Percentiles rank a stretch among this genome's conserved stretches.
Evolutionary conservation across 2,888 invertebrate species (phyloP).

Genomic region (Agapostemon virescens): DNA sequence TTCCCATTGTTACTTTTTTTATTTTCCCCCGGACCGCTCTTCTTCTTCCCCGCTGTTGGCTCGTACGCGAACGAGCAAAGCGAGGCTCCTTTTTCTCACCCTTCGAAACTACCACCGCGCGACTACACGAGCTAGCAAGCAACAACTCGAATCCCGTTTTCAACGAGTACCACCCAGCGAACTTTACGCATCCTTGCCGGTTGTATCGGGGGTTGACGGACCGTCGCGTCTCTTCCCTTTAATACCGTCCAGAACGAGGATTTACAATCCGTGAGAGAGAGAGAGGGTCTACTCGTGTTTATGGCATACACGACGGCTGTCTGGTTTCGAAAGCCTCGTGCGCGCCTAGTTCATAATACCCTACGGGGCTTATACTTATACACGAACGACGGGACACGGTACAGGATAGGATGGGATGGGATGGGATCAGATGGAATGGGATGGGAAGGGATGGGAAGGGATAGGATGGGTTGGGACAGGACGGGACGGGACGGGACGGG

Average conservation of each 20-base stretch:
- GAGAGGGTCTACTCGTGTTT: conserved; percentile 47
- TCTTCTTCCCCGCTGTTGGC: conserved; percentile 34
- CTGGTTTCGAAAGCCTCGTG: conserved; percentile 49
- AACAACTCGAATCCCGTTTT: conserved; percentile 56
- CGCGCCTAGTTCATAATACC: conserved; percentile 56
- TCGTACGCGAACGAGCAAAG: conserved; percentile 37
- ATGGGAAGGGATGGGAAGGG: neutral
- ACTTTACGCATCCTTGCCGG: conserved; percentile 32
- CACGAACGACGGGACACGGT: conserved; percentile 33
- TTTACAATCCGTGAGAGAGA: conserved; percentile 48
- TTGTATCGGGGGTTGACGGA: conserved; percentile 63
- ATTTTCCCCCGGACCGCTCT: conserved; percentile 49
- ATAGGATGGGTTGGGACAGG: neutral
- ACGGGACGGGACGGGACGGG: neutral
- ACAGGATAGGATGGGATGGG: too few relatives aligned
- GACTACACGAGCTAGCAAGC: conserved; percentile 13
- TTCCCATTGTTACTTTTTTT: conserved; percentile 48
- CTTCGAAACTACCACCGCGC: conserved; percentile 34
- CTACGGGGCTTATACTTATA: conserved; percentile 50
- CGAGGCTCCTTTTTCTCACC: conserved; percentile 49
- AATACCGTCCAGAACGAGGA: conserved; percentile 64
- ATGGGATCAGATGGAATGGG: neutral
- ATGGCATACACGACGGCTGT: conserved; percentile 47
- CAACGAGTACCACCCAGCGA: conserved; percentile 35
- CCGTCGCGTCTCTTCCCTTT: conserved; percentile 62